phyloP scores from a whole-genome alignment of 2,797 vertebrate species.

The Tachyglossus aculeatus region DNA sequence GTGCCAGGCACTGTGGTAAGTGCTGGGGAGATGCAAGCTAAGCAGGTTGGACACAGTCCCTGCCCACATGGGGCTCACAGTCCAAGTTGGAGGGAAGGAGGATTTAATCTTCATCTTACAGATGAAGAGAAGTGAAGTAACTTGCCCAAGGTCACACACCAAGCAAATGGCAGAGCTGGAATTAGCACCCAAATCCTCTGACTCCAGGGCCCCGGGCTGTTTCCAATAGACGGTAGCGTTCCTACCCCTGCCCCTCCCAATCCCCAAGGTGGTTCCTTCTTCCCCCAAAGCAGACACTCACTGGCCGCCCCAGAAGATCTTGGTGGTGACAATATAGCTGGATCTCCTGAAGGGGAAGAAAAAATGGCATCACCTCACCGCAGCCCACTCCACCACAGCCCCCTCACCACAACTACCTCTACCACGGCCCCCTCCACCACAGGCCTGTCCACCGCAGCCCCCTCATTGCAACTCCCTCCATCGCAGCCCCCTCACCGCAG shows the following conservation, averaged over 20 bases:
- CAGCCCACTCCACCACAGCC: not conserved
- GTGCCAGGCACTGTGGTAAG: not conserved
- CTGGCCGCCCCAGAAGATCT: constrained; percentile 94
- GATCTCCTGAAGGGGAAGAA: constrained; percentile 79
- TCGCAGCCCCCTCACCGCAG: too few relatives aligned
- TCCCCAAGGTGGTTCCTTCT: not conserved
- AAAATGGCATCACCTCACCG: not conserved
- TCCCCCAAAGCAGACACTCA: constrained; percentile 73
- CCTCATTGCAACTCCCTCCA: too few relatives aligned
- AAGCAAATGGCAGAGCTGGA: too few relatives aligned
- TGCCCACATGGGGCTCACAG: too few relatives aligned
- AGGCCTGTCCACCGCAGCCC: too few relatives aligned
- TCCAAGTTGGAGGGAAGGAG: too few relatives aligned
- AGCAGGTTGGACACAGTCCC: too few relatives aligned
- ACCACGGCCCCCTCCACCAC: too few relatives aligned
- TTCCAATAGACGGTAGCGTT: not conserved
- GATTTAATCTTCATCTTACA: too few relatives aligned
- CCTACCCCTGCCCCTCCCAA: not conserved
- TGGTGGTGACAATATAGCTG: constrained; percentile 92
- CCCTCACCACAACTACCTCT: not conserved
- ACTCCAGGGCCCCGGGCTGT: not conserved
- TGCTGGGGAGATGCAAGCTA: not conserved
- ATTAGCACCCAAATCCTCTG: too few relatives aligned
- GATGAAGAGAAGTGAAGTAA: too few relatives aligned
- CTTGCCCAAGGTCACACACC: too few relatives aligned